Evolutionary conservation across 2,888 invertebrate genomes (phyloP).

Genomic region (Microplitis manilae): DNA sequence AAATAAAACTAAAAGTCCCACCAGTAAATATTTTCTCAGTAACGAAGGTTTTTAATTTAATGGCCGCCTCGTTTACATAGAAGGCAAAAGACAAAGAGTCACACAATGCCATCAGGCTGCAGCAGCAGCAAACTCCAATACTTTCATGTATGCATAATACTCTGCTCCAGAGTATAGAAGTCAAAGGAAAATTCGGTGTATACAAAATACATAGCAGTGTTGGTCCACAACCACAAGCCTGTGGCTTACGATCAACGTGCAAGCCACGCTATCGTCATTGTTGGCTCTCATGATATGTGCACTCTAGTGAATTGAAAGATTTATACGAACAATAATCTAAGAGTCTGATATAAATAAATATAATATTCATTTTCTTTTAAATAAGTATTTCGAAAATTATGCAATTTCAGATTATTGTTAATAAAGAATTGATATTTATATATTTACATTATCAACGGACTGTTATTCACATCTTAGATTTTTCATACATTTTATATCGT

Average conservation of each 20-base stretch:
- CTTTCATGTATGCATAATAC: constrained; percentile 23
- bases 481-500: no score
- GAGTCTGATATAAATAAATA: not conserved
- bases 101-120: constrained; percentile 1
- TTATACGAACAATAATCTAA: not conserved
- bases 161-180: not conserved
- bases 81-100: constrained; percentile 6
- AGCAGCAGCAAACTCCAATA: constrained; percentile 17
- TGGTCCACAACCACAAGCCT: constrained; percentile 33
- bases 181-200: constrained; percentile 10
- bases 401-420: not conserved
- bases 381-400: not conserved
- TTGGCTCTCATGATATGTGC: constrained; percentile 20
- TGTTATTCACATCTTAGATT: no score
- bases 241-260: constrained; percentile 26
- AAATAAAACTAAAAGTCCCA: not conserved
- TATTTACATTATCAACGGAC: no score
- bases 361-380: not conserved
- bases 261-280: constrained; percentile 8
- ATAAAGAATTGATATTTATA: not conserved
- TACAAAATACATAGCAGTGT: constrained; percentile 6
- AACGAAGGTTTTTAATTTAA: not conserved
- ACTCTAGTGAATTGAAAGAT: constrained; percentile 18
- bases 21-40: not conserved
- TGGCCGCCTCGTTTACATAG: not conserved